Evolutionary conservation across 2,888 invertebrate species (phyloP), one percentile per base, ranked within the genome.

Genomic region (Agonopterix subpropinquella): DNA sequence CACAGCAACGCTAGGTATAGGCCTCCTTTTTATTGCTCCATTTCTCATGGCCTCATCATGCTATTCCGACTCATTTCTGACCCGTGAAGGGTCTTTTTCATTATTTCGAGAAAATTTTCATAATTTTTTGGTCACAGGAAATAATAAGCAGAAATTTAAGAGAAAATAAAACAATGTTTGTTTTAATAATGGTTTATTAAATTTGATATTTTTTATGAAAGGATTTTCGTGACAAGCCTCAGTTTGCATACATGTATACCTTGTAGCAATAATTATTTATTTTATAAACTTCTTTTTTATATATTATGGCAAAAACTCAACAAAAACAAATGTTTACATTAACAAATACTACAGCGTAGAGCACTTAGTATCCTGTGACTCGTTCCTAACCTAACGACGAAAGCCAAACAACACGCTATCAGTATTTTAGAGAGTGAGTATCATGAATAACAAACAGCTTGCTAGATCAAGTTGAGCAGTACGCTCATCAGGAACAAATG

Each of bases 201-300:
- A 85, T 85, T 86, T 85, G 83, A 86, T 81, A 86, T 84, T 83
- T 28, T 51, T 85, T 77, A 79, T 84, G 77, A 86, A 86, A 83
- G 82, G 80, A 77, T 84, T 81, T 77, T 70, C 64, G 81, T 88
- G 87, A 85, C 79, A 88, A 88, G 87, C 87, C 77, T 86, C 84
- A 71, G 76, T 80, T 83, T 84, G 83, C 82, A 73, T 85, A 86
- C 80, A 83, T 80, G 73, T 77, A 83, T 77, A 79, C 70, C 71
- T 81, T 77, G 84, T 86, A 82, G 84, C 83, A 78, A 78, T 84
- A 77, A 77, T 70, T 79, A 76, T 75, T 75, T n/a, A 76, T 75
- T 75, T n/a, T 67, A 79, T 85, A 84, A 83, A 84, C 73, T 77
- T 78, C 79, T 79, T 77, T 76, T 76, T 79, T 74, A 82, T 73